phyloP scores from a whole-genome alignment of 2,797 vertebrate species.

The Cossypha polioptera region DNA sequence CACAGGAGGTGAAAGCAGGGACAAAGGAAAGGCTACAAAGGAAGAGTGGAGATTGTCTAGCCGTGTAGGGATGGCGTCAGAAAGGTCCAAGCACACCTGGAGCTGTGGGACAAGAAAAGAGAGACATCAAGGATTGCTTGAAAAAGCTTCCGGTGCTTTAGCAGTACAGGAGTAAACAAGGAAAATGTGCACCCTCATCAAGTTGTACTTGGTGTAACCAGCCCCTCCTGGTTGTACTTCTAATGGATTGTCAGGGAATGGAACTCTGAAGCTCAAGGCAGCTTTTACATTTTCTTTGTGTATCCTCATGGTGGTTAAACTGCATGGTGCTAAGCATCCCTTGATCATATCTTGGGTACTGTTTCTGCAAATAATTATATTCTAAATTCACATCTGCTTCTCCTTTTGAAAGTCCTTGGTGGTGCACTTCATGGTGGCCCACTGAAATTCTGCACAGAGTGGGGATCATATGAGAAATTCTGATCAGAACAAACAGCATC shows the following conservation, averaged over 20 bases:
- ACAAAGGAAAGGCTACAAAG: background rate
- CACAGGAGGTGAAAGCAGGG: background rate
- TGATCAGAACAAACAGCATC: background rate
- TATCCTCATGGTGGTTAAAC: background rate
- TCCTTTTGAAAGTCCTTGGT: conserved; percentile 6
- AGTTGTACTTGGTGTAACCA: background rate
- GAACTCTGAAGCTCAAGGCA: background rate
- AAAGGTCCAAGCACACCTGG: background rate
- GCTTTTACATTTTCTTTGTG: background rate
- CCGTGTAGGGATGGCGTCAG: background rate
- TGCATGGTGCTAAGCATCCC: background rate
- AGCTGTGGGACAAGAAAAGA: background rate
- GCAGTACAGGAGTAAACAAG: background rate
- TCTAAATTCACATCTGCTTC: background rate
- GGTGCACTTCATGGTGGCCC: background rate
- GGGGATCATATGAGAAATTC: background rate
- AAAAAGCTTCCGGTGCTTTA: background rate
- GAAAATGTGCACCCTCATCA: background rate
- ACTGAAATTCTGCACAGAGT: background rate
- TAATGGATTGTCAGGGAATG: background rate
- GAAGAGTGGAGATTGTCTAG: background rate
- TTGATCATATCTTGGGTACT: background rate
- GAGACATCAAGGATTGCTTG: rapidly evolving
- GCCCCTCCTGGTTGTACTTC: background rate
- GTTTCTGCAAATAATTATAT: background rate